Percentiles rank a stretch among this genome's conserved stretches.
phyloP scores from a whole-genome alignment of 2,797 vertebrate genomes.

The Sebastolobus altivelis region DNA sequence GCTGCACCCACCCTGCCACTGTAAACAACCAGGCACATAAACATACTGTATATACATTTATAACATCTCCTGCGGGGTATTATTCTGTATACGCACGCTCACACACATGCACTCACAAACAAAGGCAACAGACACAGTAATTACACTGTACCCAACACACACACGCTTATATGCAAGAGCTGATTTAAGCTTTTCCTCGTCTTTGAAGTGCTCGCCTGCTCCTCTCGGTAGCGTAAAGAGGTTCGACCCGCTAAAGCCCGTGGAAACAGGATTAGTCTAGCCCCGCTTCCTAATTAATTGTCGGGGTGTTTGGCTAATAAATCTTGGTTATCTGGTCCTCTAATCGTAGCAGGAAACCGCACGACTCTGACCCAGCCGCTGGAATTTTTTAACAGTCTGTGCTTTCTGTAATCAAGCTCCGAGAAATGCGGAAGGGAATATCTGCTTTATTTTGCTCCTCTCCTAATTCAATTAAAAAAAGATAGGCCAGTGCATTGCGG shows the following conservation, averaged over 20 bases:
- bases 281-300: conserved; percentile 83
- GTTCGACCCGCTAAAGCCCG: conserved; percentile 73
- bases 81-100: neutral
- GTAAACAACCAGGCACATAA: conserved; percentile 48
- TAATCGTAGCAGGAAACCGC: conserved; percentile 78
- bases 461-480: conserved; percentile 81
- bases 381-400: conserved; percentile 73
- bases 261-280: conserved; percentile 83
- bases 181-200: conserved; percentile 63
- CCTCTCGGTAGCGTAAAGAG: conserved; percentile 47
- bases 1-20: conserved; percentile 28
- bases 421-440: conserved; percentile 67
- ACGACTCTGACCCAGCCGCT: conserved; percentile 64
- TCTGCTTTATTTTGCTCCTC: conserved; percentile 71
- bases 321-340: conserved; percentile 81
- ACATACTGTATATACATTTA: conserved; percentile 20
- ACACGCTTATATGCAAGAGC: conserved; percentile 38
- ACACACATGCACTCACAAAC: conserved; percentile 2
- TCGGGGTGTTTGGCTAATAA: conserved; percentile 81
- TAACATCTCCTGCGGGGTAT: conserved; percentile 21
- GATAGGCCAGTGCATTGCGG: conserved; percentile 61
- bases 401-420: conserved; percentile 71
- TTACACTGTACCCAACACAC: conserved; percentile 23
- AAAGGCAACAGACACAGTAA: conserved; percentile 35
- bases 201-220: conserved; percentile 73